These are phyloP conservation scores for Pelochelys cantorii DNA, from an alignment of 2,797 vertebrate genomes.

Conservation along the genomic window DNA sequence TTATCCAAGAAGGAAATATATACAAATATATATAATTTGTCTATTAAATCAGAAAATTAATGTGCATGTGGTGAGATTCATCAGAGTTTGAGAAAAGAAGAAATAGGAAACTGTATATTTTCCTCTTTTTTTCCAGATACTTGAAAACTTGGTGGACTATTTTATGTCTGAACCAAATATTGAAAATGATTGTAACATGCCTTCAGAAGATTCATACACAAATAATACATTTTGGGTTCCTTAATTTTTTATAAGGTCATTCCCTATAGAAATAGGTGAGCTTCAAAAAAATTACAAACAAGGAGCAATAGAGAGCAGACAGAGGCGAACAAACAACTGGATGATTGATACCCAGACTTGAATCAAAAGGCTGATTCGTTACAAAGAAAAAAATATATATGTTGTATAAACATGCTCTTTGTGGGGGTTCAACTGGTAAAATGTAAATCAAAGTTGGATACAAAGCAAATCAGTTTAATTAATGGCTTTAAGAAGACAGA, in stretches of 20 bases:
- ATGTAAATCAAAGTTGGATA: constrained; percentile 33
- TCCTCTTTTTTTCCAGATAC: neutral
- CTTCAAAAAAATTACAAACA: neutral
- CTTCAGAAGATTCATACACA: neutral
- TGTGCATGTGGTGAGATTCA: neutral
- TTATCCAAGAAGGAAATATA: neutral
- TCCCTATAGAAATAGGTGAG: neutral
- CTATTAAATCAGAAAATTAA: neutral
- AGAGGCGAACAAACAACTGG: constrained; percentile 29
- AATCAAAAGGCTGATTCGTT: neutral
- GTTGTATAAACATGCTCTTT: fast-evolving
- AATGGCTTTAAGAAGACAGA: constrained; percentile 19
- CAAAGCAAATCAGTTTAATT: constrained; percentile 14
- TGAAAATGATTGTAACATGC: neutral
- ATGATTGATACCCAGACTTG: neutral
- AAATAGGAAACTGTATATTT: fast-evolving
- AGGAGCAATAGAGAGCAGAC: neutral
- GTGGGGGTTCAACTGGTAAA: neutral
- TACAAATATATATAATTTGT: neutral
- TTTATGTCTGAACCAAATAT: neutral
- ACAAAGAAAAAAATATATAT: constrained; percentile 13
- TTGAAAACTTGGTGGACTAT: neutral
- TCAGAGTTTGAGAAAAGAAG: neutral
- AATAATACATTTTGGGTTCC: neutral
- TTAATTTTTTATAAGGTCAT: neutral